Base-by-base conservation (phyloP, 1,140 invertebrate genomes). In the Goniozus legneri region DNA sequence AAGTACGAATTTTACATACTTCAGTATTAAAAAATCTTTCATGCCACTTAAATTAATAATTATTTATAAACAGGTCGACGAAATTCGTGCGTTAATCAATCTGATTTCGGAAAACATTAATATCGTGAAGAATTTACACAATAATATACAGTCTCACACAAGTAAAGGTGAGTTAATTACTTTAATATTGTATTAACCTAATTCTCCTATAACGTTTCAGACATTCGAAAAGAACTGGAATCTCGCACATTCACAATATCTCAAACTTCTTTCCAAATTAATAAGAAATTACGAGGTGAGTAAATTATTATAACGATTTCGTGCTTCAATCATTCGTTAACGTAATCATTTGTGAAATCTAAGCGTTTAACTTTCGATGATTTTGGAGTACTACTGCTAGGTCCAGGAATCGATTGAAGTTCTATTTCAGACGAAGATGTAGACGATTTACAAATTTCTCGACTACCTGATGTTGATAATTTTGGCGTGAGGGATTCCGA, bases 171-270 rank as follows among this genome's bases (percentile, higher is more conserved):
- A 62, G 69, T 51, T 14, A 12, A 16, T 1, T 40, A 21, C 24
- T 3, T 27, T 2, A 40, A 24, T 48, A 16, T 30, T 43, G n/a
- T 13, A 8, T n/a, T 10, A 8, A 22, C 14, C 7, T 39, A 8
- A 33, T 34, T n/a, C 34, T 20, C n/a, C n/a, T 37, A 47, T 33
- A 21, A 24, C 48, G 27, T 73, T 76, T 48, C 61, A 83, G 80
- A 77, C 15, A 67, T 81, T 56, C 77, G 81, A 64, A 75, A 77
- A 39, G 80, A 81, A 62, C 51, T 82, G 57, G 79, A 82, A 43
- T 65, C 56, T 49, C 60, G 71, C 22, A 72, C 61, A 7, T 65
- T 48, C n/a, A 53, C 61, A 4, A 73, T 76, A 24, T 68, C 67
- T 27, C 63, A 71, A 46, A 71, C 71, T 10, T 60, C 70, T 19